These are phyloP conservation scores for Nycticorax nycticorax DNA, from an alignment of 2,113 vertebrate species.

Conservation along the genomic window DNA sequence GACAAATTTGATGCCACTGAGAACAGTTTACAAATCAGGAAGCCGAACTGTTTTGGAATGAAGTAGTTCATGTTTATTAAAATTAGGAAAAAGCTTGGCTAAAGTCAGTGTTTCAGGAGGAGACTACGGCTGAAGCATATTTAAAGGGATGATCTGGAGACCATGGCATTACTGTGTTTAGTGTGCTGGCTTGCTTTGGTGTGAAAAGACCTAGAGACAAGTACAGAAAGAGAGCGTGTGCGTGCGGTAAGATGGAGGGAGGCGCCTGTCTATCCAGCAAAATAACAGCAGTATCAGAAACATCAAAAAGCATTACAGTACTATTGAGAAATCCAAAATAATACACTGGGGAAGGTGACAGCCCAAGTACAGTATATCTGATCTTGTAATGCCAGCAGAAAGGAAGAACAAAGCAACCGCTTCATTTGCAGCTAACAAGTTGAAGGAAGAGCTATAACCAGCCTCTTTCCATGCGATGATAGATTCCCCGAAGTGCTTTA, in stretches of 20 bases:
- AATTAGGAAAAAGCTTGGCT: background rate
- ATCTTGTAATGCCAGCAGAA: background rate
- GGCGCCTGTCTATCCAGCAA: background rate
- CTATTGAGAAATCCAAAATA: constrained; percentile 3
- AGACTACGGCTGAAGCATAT: background rate
- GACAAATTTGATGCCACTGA: background rate
- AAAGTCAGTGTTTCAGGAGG: background rate
- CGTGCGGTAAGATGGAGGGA: background rate
- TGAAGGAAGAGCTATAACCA: background rate
- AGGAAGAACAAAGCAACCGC: background rate
- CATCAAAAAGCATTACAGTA: background rate
- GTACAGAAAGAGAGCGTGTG: background rate
- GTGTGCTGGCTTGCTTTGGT: background rate
- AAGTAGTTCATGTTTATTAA: background rate
- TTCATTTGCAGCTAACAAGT: background rate
- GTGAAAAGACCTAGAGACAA: background rate
- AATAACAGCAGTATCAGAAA: background rate
- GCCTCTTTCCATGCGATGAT: background rate
- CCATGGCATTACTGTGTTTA: background rate
- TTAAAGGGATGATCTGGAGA: background rate
- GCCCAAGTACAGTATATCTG: background rate
- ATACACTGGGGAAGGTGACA: background rate
- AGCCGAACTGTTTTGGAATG: background rate
- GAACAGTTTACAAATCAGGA: background rate
- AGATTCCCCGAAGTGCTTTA: background rate